Evolutionary conservation across 1,140 invertebrate genomes (phyloP), one percentile per base, ranked within the genome.

Genomic region (Drosophila pseudoobscura): DNA sequence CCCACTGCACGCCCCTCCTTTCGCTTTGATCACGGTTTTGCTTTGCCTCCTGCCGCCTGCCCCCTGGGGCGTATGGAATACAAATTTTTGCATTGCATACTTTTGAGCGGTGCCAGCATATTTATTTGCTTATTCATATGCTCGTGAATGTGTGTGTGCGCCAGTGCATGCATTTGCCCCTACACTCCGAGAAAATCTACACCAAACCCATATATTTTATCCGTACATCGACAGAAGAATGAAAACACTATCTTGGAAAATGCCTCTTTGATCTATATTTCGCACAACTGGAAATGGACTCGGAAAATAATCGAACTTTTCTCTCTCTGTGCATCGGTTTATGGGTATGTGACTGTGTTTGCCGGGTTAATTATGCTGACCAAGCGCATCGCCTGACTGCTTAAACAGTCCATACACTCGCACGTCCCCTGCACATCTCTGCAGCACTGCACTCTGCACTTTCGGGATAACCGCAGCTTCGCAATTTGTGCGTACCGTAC

Each of bases 291-390:
- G 3, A 8, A 31, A 31, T 31, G 2, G 29, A 31, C 29, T 3
- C 29, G 0, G 29, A 8, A 8, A 8, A 8, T 3, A 31, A 9
- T 31, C 7, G 31, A 9, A 3, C 8, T 9, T 39, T 39, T 39
- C 35, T 13, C 35, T 11, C 35, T 11, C 3, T 39, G 35, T 39
- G 35, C 11, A 39, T 13, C 4, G 5, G 35, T 75, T 50, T 59
- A 50, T 51, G 24, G 43, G 60, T 26, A 9, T 62, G 58, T 31
- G 15, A 13, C 41, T 64, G 15, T 17, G 47, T 64, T 75, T 62
- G 77, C 15, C 26, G 63, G 58, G 78, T 68, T 87, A 85, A 85
- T 85, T 85, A 87, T 77, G 78, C 82, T 85, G 82, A 85, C 80
- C 80, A 75, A 77, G 70, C 57, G 57, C 71, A 63, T 74, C 58